Base-by-base conservation (phyloP, 2,888 invertebrate species). In the Synanthedon formicaeformis region DNA sequence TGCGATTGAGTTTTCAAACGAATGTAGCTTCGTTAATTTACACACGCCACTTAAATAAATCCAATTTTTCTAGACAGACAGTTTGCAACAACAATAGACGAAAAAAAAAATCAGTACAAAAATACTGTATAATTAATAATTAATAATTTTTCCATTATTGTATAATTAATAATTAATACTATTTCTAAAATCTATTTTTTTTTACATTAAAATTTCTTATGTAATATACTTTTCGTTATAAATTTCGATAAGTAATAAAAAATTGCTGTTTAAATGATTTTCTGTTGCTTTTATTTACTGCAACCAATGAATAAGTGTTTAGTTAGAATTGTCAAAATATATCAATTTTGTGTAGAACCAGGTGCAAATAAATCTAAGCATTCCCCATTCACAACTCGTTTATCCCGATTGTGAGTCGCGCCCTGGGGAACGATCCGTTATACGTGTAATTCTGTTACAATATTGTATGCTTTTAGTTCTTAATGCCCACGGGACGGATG, bases 391-490 rank as follows among this genome's bases (percentile, higher is more conserved):
- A 72, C 58, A 58, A 61, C 57, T 63, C 55, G 57, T 63, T 71
- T 60, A 61, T 65, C 58, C 63, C 67, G 69, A 68, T 71, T 67
- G 66, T 66, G 57, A 59, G 55, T 48, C 53, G 56, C 59, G 69
- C 79, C 75, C 78, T 56, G 54, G 82, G 73, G 82, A 63, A 64
- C 79, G 81, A 83, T 83, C 78, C 61, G 69, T 83, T 77, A 76
- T 63, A 65, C 62, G 60, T 60, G 64, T 65, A 61, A 70, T 71
- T 68, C 64, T 66, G 67, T 71, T 71, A 67, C 64, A 63, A 67
- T 67, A 71, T 67, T 67, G 66, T 69, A 66, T 61, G 65, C 69
- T 73, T 70, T 71, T 61, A 60, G 60, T 67, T 62, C 61, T 66
- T 63, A 71, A 74, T 74, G 61, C 77, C 72, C 74, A 65, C 63